A percentile compares a stretch with the other conserved stretches of the same genome.
phyloP scores from a whole-genome alignment of 2,797 vertebrate species.

The Labroides dimidiatus region DNA sequence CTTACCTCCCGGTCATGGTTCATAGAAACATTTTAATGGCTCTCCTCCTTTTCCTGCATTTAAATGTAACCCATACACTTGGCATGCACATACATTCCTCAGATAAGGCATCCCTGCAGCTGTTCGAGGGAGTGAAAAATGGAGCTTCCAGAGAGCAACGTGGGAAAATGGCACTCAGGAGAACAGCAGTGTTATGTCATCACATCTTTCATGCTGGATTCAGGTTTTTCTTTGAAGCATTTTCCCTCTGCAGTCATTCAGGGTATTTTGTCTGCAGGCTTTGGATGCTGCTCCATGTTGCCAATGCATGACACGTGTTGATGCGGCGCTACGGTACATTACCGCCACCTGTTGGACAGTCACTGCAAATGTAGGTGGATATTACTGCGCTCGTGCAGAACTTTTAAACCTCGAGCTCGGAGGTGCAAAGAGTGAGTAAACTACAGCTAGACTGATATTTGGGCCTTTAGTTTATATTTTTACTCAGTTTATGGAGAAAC shows the following conservation, averaged over 20 bases:
- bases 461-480: no score
- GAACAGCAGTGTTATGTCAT: slow-evolving; percentile 32
- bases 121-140: slow-evolving; percentile 58
- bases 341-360: slow-evolving; percentile 55
- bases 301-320: slow-evolving; percentile 6
- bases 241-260: slow-evolving; percentile 14
- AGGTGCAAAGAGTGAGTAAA: background rate
- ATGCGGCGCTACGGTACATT: background rate
- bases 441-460: background rate
- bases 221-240: slow-evolving; percentile 33
- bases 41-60: slow-evolving; percentile 1
- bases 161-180: slow-evolving; percentile 35
- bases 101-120: slow-evolving; percentile 53
- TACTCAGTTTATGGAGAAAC: background rate
- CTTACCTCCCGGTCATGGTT: background rate
- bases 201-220: slow-evolving; percentile 35
- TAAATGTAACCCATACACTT: background rate
- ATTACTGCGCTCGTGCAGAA: background rate
- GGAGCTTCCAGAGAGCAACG: slow-evolving; percentile 39
- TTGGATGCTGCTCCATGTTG: background rate
- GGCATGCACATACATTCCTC: slow-evolving; percentile 10
- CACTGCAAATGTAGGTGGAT: slow-evolving; percentile 3
- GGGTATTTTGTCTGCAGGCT: slow-evolving; percentile 25
- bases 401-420: accelerated
- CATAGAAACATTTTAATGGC: background rate